These are phyloP conservation scores for Acrocera orbiculus DNA, from an alignment of 2,888 invertebrate species.

Conservation along the genomic window DNA sequence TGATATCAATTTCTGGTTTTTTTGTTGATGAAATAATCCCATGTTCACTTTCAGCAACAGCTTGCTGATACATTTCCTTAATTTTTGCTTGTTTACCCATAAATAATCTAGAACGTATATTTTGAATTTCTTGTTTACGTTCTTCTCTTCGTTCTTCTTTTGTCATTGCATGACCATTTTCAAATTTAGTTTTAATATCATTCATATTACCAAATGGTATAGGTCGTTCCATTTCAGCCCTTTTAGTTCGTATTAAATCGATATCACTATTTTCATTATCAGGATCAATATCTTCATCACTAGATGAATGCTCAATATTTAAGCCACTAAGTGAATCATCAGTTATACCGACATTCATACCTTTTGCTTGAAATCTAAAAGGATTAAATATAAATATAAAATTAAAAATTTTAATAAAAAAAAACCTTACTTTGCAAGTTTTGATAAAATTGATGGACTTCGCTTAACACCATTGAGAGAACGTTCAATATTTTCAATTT, in stretches of 20 bases:
- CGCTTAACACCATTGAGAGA: conserved; percentile 34
- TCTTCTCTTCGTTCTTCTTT: conserved; percentile 57
- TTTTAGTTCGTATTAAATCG: conserved; percentile 40
- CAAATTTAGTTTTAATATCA: conserved; percentile 69
- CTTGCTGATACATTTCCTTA: conserved; percentile 84
- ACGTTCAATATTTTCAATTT: conserved; percentile 10
- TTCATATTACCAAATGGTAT: conserved; percentile 67
- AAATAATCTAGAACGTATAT: conserved; percentile 66
- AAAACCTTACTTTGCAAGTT: conserved; percentile 52
- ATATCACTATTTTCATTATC: conserved; percentile 39
- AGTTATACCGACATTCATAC: conserved; percentile 62
- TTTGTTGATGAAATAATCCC: conserved; percentile 38
- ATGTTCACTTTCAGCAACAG: conserved; percentile 63
- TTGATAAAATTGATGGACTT: conserved; percentile 59
- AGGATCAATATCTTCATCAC: conserved; percentile 25
- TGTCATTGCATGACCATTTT: conserved; percentile 40
- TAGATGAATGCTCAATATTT: conserved; percentile 43
- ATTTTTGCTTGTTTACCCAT: conserved; percentile 82
- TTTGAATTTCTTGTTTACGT: conserved; percentile 75
- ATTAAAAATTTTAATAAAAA: not conserved
- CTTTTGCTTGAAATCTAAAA: conserved; percentile 58
- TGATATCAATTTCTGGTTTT: conserved; percentile 32
- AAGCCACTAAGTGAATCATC: conserved; percentile 61
- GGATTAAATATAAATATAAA: not conserved
- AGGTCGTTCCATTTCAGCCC: conserved; percentile 50